phyloP scores from a whole-genome alignment of 1,140 invertebrate genomes.

The Calliopsis andreniformis region DNA sequence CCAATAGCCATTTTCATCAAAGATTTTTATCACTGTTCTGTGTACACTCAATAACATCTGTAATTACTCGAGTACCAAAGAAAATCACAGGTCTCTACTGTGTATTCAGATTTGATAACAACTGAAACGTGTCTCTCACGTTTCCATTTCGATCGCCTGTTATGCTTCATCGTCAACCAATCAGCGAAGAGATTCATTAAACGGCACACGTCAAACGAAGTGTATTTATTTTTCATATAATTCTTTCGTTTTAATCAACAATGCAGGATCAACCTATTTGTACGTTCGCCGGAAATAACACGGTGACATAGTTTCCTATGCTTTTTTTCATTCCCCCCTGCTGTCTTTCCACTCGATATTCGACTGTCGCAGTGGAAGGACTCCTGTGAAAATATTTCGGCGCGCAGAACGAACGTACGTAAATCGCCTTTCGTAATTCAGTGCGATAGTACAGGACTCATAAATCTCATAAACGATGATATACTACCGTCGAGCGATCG shows the following conservation, averaged over 20 bases:
- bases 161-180: too few relatives aligned
- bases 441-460: slow-evolving; percentile 49
- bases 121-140: too few relatives aligned
- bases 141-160: too few relatives aligned
- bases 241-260: slow-evolving; percentile 27
- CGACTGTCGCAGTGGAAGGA: not conserved
- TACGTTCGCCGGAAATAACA: slow-evolving; percentile 37
- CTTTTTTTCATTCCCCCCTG: not conserved
- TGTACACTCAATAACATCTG: too few relatives aligned
- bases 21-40: too few relatives aligned
- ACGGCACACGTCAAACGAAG: too few relatives aligned
- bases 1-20: too few relatives aligned
- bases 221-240: slow-evolving; percentile 12
- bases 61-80: too few relatives aligned
- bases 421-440: slow-evolving; percentile 71
- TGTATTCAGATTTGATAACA: too few relatives aligned
- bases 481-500: slow-evolving; percentile 44
- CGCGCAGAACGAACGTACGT: slow-evolving; percentile 48
- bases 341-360: slow-evolving; percentile 3
- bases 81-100: too few relatives aligned
- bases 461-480: slow-evolving; percentile 70
- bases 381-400: slow-evolving; percentile 54
- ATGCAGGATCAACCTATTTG: slow-evolving; percentile 26
- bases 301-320: slow-evolving; percentile 32
- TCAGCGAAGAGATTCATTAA: too few relatives aligned